Evolutionary conservation across 2,797 vertebrate genomes (phyloP), one percentile per base, ranked within the genome.

Genomic region (Iguana delicatissima): DNA sequence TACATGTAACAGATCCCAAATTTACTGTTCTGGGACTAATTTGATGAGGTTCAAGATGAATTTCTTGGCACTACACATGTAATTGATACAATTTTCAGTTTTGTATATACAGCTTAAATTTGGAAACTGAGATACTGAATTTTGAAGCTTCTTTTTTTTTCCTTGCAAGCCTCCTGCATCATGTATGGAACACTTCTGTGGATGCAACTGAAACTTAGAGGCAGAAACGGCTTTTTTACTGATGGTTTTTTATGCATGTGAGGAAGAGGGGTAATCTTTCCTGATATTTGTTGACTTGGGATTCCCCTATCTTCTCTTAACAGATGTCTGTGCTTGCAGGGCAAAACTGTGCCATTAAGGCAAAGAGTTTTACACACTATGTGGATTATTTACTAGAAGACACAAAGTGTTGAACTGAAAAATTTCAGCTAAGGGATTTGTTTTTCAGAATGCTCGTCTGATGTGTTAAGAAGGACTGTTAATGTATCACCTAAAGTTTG

Each of bases 191-290:
- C 89, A 67, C 85, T 77, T 81, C 94, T 89, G 52, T 82, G 85
- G 14, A 69, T 82, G 91, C 46, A 81, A 12, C 92, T 90, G 89
- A 57, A 64, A 42, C 84, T 84, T 52, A 90, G 86, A 87, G 93
- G 76, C 93, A 94, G 95, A 95, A 94, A 86, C 91, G 91, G 93
- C 93, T 95, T 95, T 95, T 93, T 69, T 69, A 6, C 59, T 69
- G 26, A 9, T 69, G 3, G 9, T 69, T 69, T 10, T 32, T 62
- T 62, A 62, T 62, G 20, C 20, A 22, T 24, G 20, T 62, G 59
- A 22, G 57, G 59, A 62, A 52, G 52, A 8, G 52, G 52, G 20
- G 20, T 62, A 92, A 90, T 89, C 77, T 89, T 52, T 3, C 22
- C 32, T 77, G 42, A 29, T 83, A 46, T n/a, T 32, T 52, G 77